Evolutionary conservation across 2,888 invertebrate genomes (phyloP).

Genomic region (Taenaris catops): DNA sequence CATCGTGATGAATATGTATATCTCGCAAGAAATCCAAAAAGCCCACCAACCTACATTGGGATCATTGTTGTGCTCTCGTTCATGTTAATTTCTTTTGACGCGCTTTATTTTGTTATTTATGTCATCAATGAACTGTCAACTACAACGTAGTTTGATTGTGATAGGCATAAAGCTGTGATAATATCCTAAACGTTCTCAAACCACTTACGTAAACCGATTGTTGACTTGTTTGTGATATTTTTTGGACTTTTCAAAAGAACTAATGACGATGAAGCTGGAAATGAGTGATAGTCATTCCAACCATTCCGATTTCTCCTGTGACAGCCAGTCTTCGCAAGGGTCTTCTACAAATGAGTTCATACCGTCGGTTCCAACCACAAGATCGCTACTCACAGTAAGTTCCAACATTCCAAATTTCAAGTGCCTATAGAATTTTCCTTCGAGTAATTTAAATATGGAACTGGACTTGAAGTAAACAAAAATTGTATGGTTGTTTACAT

Average conservation of each 20-base stretch:
- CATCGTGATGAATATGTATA: no score
- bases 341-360: slow-evolving; percentile 73
- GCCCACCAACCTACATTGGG: no score
- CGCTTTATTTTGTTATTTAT: slow-evolving; percentile 46
- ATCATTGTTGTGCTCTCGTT: slow-evolving; percentile 66
- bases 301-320: slow-evolving; percentile 81
- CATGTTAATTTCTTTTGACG: slow-evolving; percentile 47
- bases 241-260: slow-evolving; percentile 38
- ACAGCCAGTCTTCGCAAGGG: slow-evolving; percentile 80
- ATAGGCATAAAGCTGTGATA: slow-evolving; percentile 30
- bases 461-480: no score
- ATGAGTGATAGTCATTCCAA: slow-evolving; percentile 80
- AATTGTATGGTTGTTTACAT: no score
- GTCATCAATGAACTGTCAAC: slow-evolving; percentile 60
- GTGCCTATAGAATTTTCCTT: slow-evolving; percentile 6
- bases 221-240: slow-evolving; percentile 31
- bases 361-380: slow-evolving; percentile 51
- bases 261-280: slow-evolving; percentile 81
- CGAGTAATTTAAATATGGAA: no score
- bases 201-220: slow-evolving; percentile 41
- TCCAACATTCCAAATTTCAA: slow-evolving; percentile 2
- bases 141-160: slow-evolving; percentile 26
- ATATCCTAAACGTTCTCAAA: slow-evolving; percentile 29
- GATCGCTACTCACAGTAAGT: slow-evolving; percentile 63
- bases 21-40: no score